phyloP scores from a whole-genome alignment of 2,797 vertebrate species.

The Varecia variegata region DNA sequence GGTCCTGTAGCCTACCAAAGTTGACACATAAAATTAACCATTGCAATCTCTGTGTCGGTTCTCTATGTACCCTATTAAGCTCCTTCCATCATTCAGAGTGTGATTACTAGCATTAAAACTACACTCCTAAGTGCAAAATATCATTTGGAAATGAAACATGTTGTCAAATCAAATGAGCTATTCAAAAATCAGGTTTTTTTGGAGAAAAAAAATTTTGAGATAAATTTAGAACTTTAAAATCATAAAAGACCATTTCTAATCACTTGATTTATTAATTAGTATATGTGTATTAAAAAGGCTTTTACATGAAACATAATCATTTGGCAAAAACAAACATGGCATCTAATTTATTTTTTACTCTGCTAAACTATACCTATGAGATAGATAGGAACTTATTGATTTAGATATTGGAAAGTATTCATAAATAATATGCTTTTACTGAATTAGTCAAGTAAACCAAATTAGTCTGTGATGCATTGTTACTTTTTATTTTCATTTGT shows the following conservation, averaged over 20 bases:
- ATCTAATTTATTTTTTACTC: neutral
- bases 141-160: neutral
- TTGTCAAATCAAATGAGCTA: neutral
- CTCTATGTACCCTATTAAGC: neutral
- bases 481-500: slow-evolving; percentile 16
- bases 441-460: neutral
- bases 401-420: neutral
- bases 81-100: neutral
- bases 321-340: neutral
- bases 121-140: neutral
- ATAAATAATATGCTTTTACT: neutral
- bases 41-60: neutral
- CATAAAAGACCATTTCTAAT: neutral
- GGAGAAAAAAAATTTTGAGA: neutral
- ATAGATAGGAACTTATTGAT: neutral
- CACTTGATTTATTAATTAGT: neutral
- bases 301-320: neutral
- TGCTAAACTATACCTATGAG: neutral
- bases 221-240: neutral
- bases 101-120: neutral
- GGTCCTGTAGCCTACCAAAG: rapidly evolving
- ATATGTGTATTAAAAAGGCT: neutral
- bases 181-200: neutral
- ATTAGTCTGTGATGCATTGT: neutral
- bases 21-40: neutral